Percentiles rank a stretch among this genome's conserved stretches.
Evolutionary conservation across 2,797 vertebrate genomes (phyloP).

Genomic region (Arrhamphus sclerolepis): DNA sequence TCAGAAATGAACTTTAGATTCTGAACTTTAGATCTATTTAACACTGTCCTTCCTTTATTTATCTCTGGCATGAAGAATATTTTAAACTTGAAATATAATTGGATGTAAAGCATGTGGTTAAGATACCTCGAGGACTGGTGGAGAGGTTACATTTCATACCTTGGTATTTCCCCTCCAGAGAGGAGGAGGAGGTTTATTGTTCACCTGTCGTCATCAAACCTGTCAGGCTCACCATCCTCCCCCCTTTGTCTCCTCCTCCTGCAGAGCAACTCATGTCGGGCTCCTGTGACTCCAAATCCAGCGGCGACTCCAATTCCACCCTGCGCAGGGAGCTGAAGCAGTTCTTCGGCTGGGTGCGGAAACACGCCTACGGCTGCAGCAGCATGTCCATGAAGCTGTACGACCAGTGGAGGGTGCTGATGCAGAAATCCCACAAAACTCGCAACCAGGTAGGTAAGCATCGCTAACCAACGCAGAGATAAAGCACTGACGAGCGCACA

Average conservation of each 20-base stretch:
- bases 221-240: background rate
- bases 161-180: no score
- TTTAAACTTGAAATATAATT: no score
- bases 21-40: no score
- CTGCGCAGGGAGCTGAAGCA: constrained; percentile 95
- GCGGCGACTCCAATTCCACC: constrained; percentile 92
- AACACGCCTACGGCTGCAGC: constrained; percentile 94
- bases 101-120: no score
- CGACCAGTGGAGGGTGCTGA: constrained; percentile 97
- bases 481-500: constrained; percentile 13
- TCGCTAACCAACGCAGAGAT: constrained; percentile 54
- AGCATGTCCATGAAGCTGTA: constrained; percentile 98
- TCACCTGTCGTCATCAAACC: no score
- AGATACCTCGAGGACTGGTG: no score
- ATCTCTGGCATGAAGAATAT: no score
- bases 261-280: constrained; percentile 83
- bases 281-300: constrained; percentile 84
- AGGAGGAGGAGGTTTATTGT: no score
- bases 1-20: no score
- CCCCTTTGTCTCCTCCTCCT: background rate
- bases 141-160: no score
- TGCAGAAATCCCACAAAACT: constrained; percentile 98
- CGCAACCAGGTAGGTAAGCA: constrained; percentile 96
- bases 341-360: constrained; percentile 98
- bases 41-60: no score